Base-by-base conservation (phyloP, 2,888 invertebrate species). In the Megamerina dolium region DNA sequence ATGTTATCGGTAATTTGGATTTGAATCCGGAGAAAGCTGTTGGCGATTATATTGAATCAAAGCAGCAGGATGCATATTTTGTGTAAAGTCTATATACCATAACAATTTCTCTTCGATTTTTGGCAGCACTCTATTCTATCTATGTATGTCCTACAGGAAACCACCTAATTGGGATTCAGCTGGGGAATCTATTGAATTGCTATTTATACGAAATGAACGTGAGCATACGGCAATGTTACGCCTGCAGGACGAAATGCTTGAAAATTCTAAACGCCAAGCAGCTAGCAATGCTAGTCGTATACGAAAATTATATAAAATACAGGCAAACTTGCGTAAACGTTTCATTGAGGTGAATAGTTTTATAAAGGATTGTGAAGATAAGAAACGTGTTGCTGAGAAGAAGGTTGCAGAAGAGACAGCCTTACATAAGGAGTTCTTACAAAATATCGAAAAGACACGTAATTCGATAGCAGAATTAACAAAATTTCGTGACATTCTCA, bases 101-200 rank as follows among this genome's bases (percentile, higher is more conserved):
- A 16, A 18, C 14, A 8, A 12, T 17, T 19, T 17, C 32, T 10
- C 20, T n/a, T n/a, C n/a, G n/a, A n/a, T n/a, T n/a, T n/a, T n/a
- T n/a, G n/a, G n/a, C n/a, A n/a, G n/a, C n/a, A n/a, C n/a, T n/a
- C n/a, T n/a, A n/a, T n/a, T n/a, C n/a, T n/a, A n/a, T n/a, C n/a
- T n/a, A 14, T 33, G 13, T 26, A 16, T 33, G 10, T 18, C 26
- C 18, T 4, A 19, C 29, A 71, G 72, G 1, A 71, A 70, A 30
- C 61, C 68, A 1, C 70, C 70, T 2, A 64, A 64, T 34, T 70
- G 68, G 70, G 72, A 72, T 44, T 61, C 64, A 3, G 57, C 68
- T 1, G 64, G 66, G 1, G 68, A 69, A 38, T 64, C 65, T 3
- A 56, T 72, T 20, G 69, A 70, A 49, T 51, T 69, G 39, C 50